phyloP scores from a whole-genome alignment of 2,797 vertebrate genomes.

The Schizopygopsis malacanthus region DNA sequence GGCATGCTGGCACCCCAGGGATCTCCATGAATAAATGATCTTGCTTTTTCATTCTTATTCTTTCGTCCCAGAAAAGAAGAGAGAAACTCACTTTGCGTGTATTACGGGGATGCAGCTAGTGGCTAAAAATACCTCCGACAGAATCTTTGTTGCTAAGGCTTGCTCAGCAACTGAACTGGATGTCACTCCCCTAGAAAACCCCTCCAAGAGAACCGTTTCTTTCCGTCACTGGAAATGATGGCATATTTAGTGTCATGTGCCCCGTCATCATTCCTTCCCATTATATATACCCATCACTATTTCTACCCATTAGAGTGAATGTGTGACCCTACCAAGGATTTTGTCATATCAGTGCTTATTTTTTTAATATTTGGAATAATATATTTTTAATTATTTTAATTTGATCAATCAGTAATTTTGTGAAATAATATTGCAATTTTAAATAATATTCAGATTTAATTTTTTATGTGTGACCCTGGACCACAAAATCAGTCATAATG shows the following conservation, averaged over 20 bases:
- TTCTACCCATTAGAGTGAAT: neutral
- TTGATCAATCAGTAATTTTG: neutral
- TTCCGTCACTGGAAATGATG: neutral
- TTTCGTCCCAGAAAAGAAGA: constrained; percentile 63
- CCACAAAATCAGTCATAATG: neutral
- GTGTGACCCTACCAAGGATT: neutral
- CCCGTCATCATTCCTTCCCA: neutral
- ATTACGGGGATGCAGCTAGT: constrained; percentile 69
- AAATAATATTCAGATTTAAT: neutral
- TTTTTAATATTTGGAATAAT: neutral
- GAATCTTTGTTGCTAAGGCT: constrained; percentile 84
- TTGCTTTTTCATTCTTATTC: constrained; percentile 59
- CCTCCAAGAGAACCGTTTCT: constrained; percentile 27
- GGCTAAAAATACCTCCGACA: constrained; percentile 82
- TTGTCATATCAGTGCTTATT: neutral
- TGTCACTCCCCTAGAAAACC: constrained; percentile 61
- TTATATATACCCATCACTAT: neutral
- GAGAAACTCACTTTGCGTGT: constrained; percentile 63
- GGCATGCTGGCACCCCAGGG: constrained; percentile 58
- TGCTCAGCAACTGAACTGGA: constrained; percentile 71
- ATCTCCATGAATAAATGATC: constrained; percentile 66
- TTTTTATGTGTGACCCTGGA: neutral
- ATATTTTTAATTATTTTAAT: neutral
- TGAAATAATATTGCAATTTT: neutral
- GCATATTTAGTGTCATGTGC: constrained; percentile 17